These are phyloP conservation scores for Ochropleura leucogaster DNA, from an alignment of 2,888 invertebrate genomes.

Conservation along the genomic window DNA sequence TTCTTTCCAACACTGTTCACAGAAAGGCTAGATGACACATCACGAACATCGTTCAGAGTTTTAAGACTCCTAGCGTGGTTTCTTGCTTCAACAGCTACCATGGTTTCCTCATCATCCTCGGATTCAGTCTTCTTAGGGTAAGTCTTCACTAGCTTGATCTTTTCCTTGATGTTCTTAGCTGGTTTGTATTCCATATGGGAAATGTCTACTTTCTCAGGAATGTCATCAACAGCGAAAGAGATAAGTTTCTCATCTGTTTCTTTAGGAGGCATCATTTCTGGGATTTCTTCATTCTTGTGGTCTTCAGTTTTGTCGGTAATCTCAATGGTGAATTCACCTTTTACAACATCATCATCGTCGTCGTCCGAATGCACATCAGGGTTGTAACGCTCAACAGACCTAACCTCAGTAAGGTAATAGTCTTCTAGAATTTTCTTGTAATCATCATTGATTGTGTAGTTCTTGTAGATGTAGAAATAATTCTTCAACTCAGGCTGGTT, in stretches of 20 bases:
- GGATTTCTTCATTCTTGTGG: constrained; percentile 76
- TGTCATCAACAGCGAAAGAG: constrained; percentile 87
- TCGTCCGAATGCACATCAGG: constrained; percentile 76
- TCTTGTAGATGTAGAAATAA: constrained; percentile 93
- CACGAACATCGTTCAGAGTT: constrained; percentile 84
- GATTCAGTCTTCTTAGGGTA: constrained; percentile 87
- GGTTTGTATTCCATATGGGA: constrained; percentile 82
- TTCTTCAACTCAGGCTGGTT: constrained; percentile 92
- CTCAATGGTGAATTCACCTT: constrained; percentile 77
- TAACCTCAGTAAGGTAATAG: constrained; percentile 91
- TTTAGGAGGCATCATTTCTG: constrained; percentile 82
- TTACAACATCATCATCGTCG: constrained; percentile 72
- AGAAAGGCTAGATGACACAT: constrained; percentile 91
- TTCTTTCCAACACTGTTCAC: constrained; percentile 91
- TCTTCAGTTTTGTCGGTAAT: constrained; percentile 80
- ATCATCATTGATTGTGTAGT: constrained; percentile 91
- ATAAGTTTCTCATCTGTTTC: constrained; percentile 90
- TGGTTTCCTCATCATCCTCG: constrained; percentile 90
- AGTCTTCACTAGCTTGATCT: constrained; percentile 89
- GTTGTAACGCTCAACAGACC: constrained; percentile 87
- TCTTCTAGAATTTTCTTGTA: constrained; percentile 91
- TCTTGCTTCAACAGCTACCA: constrained; percentile 91
- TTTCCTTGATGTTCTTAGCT: constrained; percentile 88
- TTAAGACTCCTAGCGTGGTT: constrained; percentile 86
- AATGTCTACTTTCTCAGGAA: constrained; percentile 84